Conservation (phyloP, 2,888 invertebrate genomes). For the Loripinus fragilis region DNA sequence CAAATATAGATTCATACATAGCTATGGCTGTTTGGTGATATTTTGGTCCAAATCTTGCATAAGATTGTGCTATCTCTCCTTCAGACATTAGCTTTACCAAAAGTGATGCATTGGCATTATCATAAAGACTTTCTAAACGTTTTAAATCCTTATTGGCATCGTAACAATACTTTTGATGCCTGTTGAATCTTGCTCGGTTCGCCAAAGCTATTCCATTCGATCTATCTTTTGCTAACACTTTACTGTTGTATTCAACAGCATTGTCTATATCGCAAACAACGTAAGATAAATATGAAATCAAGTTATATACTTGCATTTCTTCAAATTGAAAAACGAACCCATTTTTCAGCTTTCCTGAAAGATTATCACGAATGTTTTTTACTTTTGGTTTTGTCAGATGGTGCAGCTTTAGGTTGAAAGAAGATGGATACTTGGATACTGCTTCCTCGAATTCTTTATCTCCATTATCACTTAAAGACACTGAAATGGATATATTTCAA, state of each 20-base stretch:
- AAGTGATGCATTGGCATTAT: neutral
- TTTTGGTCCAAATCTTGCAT: slow-evolving; percentile 2
- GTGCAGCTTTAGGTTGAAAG: neutral
- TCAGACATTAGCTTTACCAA: neutral
- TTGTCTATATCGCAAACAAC: neutral
- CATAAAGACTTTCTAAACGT: neutral
- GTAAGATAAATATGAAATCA: neutral
- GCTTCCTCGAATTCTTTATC: neutral
- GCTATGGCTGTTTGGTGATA: neutral
- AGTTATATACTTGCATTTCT: neutral
- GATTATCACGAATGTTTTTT: neutral
- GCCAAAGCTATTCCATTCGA: neutral
- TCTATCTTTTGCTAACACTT: neutral
- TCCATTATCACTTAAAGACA: too few species aligned
- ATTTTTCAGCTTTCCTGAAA: neutral
- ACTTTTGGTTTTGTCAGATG: neutral
- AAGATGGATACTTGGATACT: neutral
- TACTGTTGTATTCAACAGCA: neutral
- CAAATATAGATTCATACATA: neutral
- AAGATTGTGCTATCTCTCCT: neutral
- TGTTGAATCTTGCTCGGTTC: slow-evolving; percentile 1
- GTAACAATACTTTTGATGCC: neutral
- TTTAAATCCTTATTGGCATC: neutral
- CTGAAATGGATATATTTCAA: too few species aligned
- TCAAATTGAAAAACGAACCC: neutral